Conservation (phyloP, 2,797 vertebrate species). For the Astyanax mexicanus region DNA sequence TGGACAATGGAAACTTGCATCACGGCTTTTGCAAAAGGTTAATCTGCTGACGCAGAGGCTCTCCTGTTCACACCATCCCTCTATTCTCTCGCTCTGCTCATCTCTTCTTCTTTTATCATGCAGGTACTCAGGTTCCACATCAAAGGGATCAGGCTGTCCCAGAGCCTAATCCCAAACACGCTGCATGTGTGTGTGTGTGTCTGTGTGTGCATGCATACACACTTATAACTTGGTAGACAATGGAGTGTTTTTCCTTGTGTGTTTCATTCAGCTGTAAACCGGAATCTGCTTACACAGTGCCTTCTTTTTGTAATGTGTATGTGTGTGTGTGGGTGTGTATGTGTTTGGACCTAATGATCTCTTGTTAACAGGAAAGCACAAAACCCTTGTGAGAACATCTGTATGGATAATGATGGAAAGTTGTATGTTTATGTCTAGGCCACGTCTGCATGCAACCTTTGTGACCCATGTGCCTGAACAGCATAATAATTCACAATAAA, state of each 20-base stretch:
- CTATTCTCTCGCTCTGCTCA: constrained; percentile 7
- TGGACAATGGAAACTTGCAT: constrained; percentile 19
- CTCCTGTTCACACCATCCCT: constrained; percentile 29
- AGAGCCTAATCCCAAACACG: constrained; percentile 5
- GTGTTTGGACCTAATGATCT: background rate
- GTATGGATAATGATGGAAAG: too few relatives aligned
- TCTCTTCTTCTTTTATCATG: constrained; percentile 39
- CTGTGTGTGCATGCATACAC: background rate
- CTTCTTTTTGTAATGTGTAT: background rate
- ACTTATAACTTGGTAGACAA: constrained; percentile 5
- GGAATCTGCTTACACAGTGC: constrained; percentile 13
- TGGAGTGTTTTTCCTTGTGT: background rate
- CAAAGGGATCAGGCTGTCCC: constrained; percentile 32
- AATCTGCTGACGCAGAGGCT: constrained; percentile 27
- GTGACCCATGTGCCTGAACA: too few relatives aligned
- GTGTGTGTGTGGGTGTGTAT: background rate
- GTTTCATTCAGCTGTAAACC: constrained; percentile 12
- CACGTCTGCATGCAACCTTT: too few relatives aligned
- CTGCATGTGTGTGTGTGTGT: constrained; percentile 32
- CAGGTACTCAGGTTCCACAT: constrained; percentile 27
- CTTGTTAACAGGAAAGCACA: background rate
- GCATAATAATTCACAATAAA: too few relatives aligned
- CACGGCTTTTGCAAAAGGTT: constrained; percentile 33
- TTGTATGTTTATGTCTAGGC: too few relatives aligned
- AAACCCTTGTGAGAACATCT: too few relatives aligned